Conservation (phyloP, 1,140 invertebrate genomes). For the Holotrichia oblita region DNA sequence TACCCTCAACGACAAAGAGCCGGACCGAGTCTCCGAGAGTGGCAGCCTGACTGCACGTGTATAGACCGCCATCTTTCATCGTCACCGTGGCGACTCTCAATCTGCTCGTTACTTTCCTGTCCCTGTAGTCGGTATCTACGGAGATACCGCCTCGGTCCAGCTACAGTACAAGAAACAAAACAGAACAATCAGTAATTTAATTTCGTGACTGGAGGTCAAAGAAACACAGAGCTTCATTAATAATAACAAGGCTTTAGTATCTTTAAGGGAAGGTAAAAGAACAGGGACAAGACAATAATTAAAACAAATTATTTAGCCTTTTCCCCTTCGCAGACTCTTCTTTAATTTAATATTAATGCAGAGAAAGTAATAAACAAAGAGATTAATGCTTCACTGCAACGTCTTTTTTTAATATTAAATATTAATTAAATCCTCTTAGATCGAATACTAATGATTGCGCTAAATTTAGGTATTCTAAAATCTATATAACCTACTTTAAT, state of each 20-base stretch:
- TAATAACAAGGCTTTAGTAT: not conserved
- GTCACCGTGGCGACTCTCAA: slow-evolving; percentile 59
- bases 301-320: slow-evolving; percentile 15
- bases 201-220: slow-evolving; percentile 7
- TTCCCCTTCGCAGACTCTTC: not conserved
- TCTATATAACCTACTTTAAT: no score
- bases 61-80: slow-evolving; percentile 62
- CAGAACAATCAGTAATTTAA: slow-evolving; percentile 32
- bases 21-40: slow-evolving; percentile 60
- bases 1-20: slow-evolving; percentile 64
- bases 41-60: slow-evolving; percentile 63
- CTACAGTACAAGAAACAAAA: slow-evolving; percentile 46
- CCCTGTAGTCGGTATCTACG: slow-evolving; percentile 58
- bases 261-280: not conserved
- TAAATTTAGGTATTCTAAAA: no score
- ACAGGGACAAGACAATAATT: not conserved
- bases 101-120: slow-evolving; percentile 55
- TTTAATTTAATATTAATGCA: no score
- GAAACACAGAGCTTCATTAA: slow-evolving; percentile 26
- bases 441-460: no score
- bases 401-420: not conserved
- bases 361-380: not conserved
- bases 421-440: not conserved
- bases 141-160: slow-evolving; percentile 56
- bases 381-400: not conserved